phyloP scores from a whole-genome alignment of 2,113 vertebrate genomes.

The Falco punctatus region DNA sequence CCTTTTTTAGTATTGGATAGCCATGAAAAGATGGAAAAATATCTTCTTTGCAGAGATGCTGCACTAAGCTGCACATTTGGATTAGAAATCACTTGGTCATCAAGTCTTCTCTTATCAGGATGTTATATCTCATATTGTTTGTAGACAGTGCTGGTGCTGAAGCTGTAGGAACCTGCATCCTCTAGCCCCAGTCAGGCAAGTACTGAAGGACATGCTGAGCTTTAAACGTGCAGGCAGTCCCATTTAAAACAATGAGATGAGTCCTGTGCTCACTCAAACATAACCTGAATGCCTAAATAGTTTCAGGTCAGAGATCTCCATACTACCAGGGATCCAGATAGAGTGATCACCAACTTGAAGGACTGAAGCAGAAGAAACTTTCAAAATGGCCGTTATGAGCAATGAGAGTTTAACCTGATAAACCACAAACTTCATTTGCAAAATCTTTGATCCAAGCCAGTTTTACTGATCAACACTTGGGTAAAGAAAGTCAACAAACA shows the following conservation, averaged over 20 bases:
- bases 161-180: neutral
- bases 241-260: neutral
- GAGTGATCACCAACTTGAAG: neutral
- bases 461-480: neutral
- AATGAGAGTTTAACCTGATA: neutral
- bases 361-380: neutral
- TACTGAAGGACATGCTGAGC: slow-evolving; percentile 16
- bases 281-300: neutral
- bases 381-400: neutral
- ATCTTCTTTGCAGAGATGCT: neutral
- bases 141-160: neutral
- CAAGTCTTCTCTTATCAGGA: neutral
- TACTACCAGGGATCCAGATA: neutral
- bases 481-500: neutral
- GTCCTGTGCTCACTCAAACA: neutral
- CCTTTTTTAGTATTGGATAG: neutral
- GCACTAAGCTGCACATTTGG: neutral
- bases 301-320: neutral
- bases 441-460: neutral
- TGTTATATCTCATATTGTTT: neutral
- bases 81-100: slow-evolving; percentile 4
- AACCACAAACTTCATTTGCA: neutral
- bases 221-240: neutral
- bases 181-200: neutral
- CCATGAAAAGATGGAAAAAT: neutral